Conservation (phyloP, 2,888 invertebrate genomes). For the Mylabris sibirica region DNA sequence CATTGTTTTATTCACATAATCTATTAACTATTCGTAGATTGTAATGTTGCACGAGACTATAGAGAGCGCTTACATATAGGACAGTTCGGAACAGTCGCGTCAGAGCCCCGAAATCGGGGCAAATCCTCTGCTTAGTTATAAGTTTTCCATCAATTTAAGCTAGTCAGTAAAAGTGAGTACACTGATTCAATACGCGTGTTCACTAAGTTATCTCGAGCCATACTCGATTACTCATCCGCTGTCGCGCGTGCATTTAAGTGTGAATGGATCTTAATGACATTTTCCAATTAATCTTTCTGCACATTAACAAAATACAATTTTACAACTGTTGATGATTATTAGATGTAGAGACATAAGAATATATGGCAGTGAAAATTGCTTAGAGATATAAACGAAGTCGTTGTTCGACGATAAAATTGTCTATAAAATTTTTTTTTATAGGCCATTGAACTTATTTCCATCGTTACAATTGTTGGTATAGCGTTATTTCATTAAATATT, state of each 20-base stretch:
- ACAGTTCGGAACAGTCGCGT: too few species aligned
- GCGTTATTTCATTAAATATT: neutral
- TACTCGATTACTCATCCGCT: neutral
- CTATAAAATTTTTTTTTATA: neutral
- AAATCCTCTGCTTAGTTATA: too few species aligned
- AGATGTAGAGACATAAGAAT: neutral
- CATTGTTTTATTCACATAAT: too few species aligned
- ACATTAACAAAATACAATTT: constrained; percentile 10
- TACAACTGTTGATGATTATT: neutral
- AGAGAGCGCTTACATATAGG: too few species aligned
- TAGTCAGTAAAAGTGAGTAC: too few species aligned
- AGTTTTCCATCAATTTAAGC: too few species aligned
- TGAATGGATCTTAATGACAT: neutral
- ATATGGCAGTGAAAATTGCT: neutral
- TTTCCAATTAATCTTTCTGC: constrained; percentile 5
- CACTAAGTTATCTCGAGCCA: too few species aligned
- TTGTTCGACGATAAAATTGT: neutral
- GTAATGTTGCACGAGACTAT: too few species aligned
- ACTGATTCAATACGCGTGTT: too few species aligned
- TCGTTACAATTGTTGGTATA: neutral
- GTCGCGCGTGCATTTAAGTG: neutral
- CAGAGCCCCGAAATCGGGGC: too few species aligned
- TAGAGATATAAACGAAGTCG: neutral
- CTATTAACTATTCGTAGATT: too few species aligned
- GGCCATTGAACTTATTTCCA: constrained; percentile 4